Conservation (phyloP, 2,888 invertebrate species). For the Cosmorhoe ocellata region DNA sequence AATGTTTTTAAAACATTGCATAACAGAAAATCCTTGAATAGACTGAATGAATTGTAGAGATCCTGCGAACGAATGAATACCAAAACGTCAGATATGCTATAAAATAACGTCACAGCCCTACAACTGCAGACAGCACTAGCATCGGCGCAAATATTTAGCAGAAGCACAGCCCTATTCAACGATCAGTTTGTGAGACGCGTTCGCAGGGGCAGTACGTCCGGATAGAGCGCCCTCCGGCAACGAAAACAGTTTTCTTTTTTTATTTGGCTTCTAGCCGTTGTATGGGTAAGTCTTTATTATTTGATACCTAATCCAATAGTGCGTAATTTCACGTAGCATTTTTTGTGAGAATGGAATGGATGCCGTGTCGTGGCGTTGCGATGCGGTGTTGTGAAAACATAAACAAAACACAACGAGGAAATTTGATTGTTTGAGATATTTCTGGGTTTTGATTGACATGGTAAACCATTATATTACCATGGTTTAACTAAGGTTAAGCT, state of each 20-base stretch:
- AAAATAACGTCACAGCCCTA: background rate
- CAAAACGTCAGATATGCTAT: background rate
- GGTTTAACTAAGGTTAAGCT: too few relatives aligned
- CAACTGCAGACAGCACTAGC: conserved; percentile 39
- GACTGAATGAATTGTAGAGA: too few relatives aligned
- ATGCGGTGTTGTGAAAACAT: conserved; percentile 27
- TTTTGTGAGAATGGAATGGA: conserved; percentile 18
- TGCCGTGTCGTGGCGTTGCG: conserved; percentile 12
- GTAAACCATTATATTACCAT: too few relatives aligned
- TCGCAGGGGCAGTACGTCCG: conserved; percentile 55
- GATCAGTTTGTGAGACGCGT: conserved; percentile 72
- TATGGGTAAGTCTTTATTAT: conserved; percentile 69
- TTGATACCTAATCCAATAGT: background rate
- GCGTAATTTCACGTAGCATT: background rate
- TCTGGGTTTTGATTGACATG: conserved; percentile 6
- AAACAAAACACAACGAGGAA: conserved; percentile 32
- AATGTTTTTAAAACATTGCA: too few relatives aligned
- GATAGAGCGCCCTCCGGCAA: conserved; percentile 69
- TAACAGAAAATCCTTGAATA: too few relatives aligned
- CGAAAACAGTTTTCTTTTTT: conserved; percentile 77
- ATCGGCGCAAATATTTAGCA: conserved; percentile 57
- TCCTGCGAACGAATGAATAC: background rate
- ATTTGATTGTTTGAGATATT: conserved; percentile 25
- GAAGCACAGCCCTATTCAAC: conserved; percentile 53
- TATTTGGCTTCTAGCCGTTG: conserved; percentile 84